Evolutionary conservation across 2,113 vertebrate genomes (phyloP).

Genomic region (Dolichallabes microphthalmus): DNA sequence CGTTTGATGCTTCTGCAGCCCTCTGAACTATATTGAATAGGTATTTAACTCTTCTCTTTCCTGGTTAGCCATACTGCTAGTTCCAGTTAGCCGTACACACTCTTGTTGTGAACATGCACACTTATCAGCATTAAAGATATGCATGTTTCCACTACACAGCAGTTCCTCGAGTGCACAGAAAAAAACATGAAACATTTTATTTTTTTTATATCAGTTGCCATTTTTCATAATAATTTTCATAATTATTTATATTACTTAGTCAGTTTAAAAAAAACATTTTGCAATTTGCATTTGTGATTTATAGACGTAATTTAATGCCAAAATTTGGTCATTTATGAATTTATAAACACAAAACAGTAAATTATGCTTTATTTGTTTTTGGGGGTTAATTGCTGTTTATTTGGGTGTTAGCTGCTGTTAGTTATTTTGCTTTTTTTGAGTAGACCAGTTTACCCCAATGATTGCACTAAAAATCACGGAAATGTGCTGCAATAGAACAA

Average conservation of each 20-base stretch:
- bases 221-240: too few species aligned
- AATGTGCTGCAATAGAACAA: background rate
- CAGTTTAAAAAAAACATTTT: background rate
- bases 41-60: too few species aligned
- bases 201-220: too few species aligned
- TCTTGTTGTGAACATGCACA: too few species aligned
- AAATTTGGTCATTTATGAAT: background rate
- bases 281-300: background rate
- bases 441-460: background rate
- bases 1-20: too few species aligned
- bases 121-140: too few species aligned
- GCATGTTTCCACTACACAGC: too few species aligned
- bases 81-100: too few species aligned
- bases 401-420: background rate
- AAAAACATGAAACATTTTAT: too few species aligned
- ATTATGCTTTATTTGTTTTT: background rate
- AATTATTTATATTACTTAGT: background rate
- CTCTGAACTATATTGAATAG: too few species aligned
- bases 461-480: background rate
- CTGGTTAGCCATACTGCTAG: too few species aligned
- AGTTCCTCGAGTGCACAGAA: too few species aligned
- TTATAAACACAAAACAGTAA: background rate
- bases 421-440: background rate
- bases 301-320: background rate
- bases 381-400: background rate